Percentiles rank a stretch among this genome's conserved stretches.
phyloP scores from a whole-genome alignment of 1,140 invertebrate species.

The Solenopsis fugax region DNA sequence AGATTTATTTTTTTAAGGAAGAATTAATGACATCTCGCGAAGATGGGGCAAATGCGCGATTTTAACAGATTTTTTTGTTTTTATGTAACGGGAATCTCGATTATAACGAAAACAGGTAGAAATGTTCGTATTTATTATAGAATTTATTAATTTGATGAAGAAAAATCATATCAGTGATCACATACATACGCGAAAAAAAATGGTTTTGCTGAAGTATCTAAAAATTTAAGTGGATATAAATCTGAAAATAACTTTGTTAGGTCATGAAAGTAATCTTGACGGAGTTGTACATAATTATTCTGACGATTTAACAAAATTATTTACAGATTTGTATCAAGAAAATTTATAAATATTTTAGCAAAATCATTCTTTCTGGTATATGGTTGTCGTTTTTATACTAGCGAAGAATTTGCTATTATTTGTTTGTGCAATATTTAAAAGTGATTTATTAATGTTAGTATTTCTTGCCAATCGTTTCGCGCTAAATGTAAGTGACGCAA shows the following conservation, averaged over 20 bases:
- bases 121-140: not conserved
- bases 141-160: not conserved
- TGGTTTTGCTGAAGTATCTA: too few species aligned
- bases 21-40: not conserved
- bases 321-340: too few species aligned
- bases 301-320: too few species aligned
- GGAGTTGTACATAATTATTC: too few species aligned
- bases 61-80: slow-evolving; percentile 6
- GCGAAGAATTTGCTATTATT: not conserved
- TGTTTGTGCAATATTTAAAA: not conserved
- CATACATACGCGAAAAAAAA: too few species aligned
- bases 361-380: too few species aligned
- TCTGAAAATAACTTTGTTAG: too few species aligned
- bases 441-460: slow-evolving; percentile 13
- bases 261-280: too few species aligned
- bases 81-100: not conserved
- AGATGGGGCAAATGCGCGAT: not conserved
- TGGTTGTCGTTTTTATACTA: slow-evolving; percentile 45
- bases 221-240: too few species aligned
- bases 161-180: slow-evolving; percentile 25
- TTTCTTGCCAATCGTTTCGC: slow-evolving; percentile 14
- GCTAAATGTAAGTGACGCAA: slow-evolving; percentile 24
- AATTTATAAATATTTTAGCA: too few species aligned
- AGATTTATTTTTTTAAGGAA: slow-evolving; percentile 17
- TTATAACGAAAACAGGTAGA: not conserved